These are phyloP conservation scores for Platorchestia sp. DNA, from an alignment of 1,140 invertebrate species.

Conservation along the genomic window DNA sequence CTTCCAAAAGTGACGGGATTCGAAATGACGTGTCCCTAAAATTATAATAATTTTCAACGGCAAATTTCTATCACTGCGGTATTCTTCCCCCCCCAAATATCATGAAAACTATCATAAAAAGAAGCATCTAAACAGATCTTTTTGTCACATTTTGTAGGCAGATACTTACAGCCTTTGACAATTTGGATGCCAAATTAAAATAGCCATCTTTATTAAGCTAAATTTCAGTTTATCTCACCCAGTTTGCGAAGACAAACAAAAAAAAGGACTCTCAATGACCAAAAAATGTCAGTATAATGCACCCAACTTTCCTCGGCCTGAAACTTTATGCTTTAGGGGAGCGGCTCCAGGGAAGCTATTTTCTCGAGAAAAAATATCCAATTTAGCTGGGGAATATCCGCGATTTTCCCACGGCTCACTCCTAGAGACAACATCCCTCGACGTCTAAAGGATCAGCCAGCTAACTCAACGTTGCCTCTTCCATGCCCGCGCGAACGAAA, in stretches of 20 bases:
- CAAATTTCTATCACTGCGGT: not conserved
- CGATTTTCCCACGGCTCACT: not conserved
- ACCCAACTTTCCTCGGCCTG: not conserved
- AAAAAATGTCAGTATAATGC: not conserved
- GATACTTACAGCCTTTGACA: not conserved
- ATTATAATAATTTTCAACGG: not conserved
- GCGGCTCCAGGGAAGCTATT: not conserved
- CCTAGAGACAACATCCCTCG: not conserved
- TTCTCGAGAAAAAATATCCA: conserved; percentile 32
- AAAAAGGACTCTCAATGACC: not conserved
- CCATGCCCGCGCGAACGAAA: not conserved
- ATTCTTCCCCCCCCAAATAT: not conserved
- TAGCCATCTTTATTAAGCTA: not conserved
- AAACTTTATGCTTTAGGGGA: not conserved
- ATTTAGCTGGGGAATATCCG: not conserved
- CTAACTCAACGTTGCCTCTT: not conserved
- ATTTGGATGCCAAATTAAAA: not conserved
- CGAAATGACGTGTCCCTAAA: not conserved
- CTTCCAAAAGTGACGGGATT: not conserved
- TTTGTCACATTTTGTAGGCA: not conserved
- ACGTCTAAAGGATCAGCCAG: not conserved
- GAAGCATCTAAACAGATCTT: too few species aligned
- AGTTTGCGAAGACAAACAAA: not conserved
- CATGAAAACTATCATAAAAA: not conserved
- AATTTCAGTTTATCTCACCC: not conserved